These are phyloP conservation scores for Sceliomorpha sp. DNA, from an alignment of 2,888 invertebrate genomes.

Conservation along the genomic window DNA sequence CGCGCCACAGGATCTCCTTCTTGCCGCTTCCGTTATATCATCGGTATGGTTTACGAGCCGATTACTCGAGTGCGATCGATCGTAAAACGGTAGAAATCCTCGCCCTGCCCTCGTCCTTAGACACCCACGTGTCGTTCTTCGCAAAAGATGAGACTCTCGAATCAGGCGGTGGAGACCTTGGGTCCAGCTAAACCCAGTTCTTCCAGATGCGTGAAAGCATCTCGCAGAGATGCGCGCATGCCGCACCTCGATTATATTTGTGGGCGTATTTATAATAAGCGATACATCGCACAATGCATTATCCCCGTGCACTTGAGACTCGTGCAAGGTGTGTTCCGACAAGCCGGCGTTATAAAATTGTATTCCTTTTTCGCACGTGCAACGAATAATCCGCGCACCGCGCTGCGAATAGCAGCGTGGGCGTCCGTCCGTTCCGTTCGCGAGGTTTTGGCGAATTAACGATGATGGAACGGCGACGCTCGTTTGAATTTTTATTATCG, in stretches of 20 bases:
- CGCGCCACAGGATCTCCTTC: slow-evolving; percentile 9
- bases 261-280: slow-evolving; percentile 71
- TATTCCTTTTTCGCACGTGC: slow-evolving; percentile 41
- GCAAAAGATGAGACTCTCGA: slow-evolving; percentile 21
- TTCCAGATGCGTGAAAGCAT: too few relatives aligned
- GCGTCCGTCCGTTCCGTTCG: slow-evolving; percentile 19
- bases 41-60: slow-evolving; percentile 32
- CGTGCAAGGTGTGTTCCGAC: slow-evolving; percentile 57
- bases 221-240: slow-evolving; percentile 22
- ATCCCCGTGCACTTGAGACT: slow-evolving; percentile 58
- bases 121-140: slow-evolving; percentile 43
- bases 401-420: slow-evolving; percentile 25
- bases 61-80: slow-evolving; percentile 41
- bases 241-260: slow-evolving; percentile 55
- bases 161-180: too few relatives aligned
- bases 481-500: slow-evolving; percentile 13
- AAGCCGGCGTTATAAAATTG: slow-evolving; percentile 44
- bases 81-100: slow-evolving; percentile 40
- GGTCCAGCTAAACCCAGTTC: too few relatives aligned
- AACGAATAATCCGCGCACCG: too few relatives aligned
- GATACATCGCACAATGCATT: slow-evolving; percentile 65
- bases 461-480: background rate
- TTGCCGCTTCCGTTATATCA: slow-evolving; percentile 25
- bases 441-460: slow-evolving; percentile 17
- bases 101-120: slow-evolving; percentile 26